Conservation (phyloP, 2,888 invertebrate genomes). For the Patella depressa region DNA sequence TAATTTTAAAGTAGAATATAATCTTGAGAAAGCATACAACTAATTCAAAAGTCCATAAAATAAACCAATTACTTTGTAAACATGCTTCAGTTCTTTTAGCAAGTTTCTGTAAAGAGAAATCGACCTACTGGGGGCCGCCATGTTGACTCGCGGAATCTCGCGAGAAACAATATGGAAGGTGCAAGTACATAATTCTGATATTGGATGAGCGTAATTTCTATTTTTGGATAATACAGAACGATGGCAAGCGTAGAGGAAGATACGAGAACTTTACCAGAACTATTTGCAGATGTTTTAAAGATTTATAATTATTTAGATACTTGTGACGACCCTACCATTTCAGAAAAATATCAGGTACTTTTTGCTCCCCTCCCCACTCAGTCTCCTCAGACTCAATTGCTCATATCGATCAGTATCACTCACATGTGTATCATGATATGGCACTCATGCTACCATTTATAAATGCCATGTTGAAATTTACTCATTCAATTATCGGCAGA, state of each 20-base stretch:
- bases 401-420: background rate
- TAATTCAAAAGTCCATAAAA: too few species aligned
- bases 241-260: constrained; percentile 28
- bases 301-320: constrained; percentile 46
- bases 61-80: background rate
- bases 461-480: background rate
- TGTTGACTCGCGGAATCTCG: background rate
- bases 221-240: background rate
- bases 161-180: constrained; percentile 5
- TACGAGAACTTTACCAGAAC: constrained; percentile 43
- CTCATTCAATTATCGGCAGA: too few species aligned
- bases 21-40: too few species aligned
- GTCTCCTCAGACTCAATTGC: background rate
- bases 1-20: too few species aligned
- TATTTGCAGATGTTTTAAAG: constrained; percentile 49
- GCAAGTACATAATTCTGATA: background rate
- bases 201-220: background rate
- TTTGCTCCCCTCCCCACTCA: background rate
- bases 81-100: background rate
- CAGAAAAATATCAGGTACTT: constrained; percentile 52
- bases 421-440: too few species aligned
- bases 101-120: background rate
- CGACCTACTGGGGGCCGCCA: background rate
- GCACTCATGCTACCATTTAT: too few species aligned
- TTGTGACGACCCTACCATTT: constrained; percentile 52